These are phyloP conservation scores for Aphelocoma coerulescens DNA, from an alignment of 2,113 vertebrate genomes.

Conservation along the genomic window DNA sequence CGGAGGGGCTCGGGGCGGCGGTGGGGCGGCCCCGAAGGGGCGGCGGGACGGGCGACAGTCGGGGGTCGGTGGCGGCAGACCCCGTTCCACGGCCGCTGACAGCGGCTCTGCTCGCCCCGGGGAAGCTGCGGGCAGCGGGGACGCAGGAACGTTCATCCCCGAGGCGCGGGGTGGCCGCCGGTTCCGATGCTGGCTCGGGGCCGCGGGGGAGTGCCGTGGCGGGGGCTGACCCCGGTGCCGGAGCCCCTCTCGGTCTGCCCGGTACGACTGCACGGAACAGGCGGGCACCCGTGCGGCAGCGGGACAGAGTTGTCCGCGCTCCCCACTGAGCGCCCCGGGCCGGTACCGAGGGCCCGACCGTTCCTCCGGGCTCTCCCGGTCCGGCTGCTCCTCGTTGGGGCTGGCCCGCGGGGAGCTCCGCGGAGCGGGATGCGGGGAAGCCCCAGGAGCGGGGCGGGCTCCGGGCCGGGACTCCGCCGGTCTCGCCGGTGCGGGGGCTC, in stretches of 20 bases:
- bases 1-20: background rate
- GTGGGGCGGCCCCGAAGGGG: background rate
- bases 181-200: background rate
- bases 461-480: background rate
- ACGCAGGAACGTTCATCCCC: background rate
- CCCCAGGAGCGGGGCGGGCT: background rate
- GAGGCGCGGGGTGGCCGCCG: background rate
- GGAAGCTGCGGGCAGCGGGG: background rate
- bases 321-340: background rate
- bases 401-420: background rate
- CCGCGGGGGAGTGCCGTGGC: background rate
- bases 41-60: background rate
- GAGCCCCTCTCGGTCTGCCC: background rate
- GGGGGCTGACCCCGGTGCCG: background rate
- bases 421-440: background rate
- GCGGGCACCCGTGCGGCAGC: background rate
- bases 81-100: background rate
- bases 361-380: background rate
- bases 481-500: background rate
- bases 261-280: background rate
- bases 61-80: background rate
- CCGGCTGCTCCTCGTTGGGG: too few relatives aligned
- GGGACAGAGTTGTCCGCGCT: background rate
- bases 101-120: background rate
- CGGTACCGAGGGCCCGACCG: background rate